phyloP scores from a whole-genome alignment of 1,140 invertebrate species.

The Apis dorsata region DNA sequence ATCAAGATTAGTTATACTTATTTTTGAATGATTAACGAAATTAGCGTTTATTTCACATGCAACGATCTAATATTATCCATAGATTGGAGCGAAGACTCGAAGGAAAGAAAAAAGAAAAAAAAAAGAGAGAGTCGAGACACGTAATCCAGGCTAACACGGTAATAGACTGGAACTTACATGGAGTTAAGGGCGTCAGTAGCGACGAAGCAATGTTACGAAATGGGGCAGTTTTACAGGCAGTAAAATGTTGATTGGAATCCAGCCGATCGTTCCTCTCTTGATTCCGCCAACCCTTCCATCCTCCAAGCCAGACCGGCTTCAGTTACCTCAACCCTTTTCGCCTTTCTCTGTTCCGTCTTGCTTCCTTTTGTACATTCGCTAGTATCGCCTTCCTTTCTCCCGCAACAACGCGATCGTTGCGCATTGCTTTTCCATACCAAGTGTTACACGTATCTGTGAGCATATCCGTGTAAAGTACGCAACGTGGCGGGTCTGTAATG shows the following conservation, averaged over 20 bases:
- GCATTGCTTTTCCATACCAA: constrained; percentile 57
- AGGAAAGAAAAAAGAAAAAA: neutral
- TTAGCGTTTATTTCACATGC: no score
- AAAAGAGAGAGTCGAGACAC: neutral
- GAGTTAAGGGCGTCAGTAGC: constrained; percentile 59
- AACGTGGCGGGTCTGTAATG: constrained; percentile 23
- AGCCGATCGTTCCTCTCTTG: constrained; percentile 57
- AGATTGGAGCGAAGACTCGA: no score
- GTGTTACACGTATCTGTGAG: constrained; percentile 27
- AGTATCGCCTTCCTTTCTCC: constrained; percentile 8
- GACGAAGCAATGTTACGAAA: constrained; percentile 68
- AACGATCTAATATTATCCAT: no score
- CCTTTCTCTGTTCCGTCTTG: neutral
- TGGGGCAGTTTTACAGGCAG: constrained; percentile 70
- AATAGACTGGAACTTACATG: constrained; percentile 64
- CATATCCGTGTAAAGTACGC: constrained; percentile 52
- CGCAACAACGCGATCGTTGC: constrained; percentile 37
- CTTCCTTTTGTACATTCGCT: neutral
- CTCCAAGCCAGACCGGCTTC: constrained; percentile 45
- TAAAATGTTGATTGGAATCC: constrained; percentile 73
- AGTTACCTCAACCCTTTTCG: constrained; percentile 9
- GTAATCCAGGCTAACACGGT: constrained; percentile 49
- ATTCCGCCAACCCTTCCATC: constrained; percentile 25
- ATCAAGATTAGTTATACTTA: no score
- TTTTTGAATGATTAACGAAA: no score